phyloP scores from a whole-genome alignment of 2,113 vertebrate genomes.

The Seriola dumerili region DNA sequence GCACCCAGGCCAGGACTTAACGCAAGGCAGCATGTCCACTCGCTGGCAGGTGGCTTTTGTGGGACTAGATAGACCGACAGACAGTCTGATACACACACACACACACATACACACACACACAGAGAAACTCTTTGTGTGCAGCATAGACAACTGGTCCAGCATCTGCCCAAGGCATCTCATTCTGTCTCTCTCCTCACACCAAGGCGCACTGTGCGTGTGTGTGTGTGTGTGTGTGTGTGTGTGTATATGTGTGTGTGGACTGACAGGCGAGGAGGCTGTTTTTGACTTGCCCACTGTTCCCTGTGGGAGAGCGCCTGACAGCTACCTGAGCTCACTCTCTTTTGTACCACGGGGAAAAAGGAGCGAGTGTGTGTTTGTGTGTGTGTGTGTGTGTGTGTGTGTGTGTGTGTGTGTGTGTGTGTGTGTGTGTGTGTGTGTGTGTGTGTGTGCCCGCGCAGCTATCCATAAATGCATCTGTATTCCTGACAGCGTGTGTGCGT shows the following conservation, averaged over 20 bases:
- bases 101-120: slow-evolving; percentile 16
- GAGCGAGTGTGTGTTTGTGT: slow-evolving; percentile 17
- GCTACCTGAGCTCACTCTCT: slow-evolving; percentile 78
- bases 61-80: slow-evolving; percentile 30
- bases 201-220: slow-evolving; percentile 31
- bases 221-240: slow-evolving; percentile 40
- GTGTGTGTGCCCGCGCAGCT: slow-evolving; percentile 2
- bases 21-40: slow-evolving; percentile 72
- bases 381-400: neutral
- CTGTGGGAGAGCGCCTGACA: slow-evolving; percentile 77
- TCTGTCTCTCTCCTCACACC: slow-evolving; percentile 49
- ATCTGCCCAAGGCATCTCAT: slow-evolving; percentile 73
- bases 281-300: slow-evolving; percentile 79
- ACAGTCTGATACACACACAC: slow-evolving; percentile 46
- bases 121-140: too few species aligned
- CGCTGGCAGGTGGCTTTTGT: slow-evolving; percentile 69
- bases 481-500: slow-evolving; percentile 54
- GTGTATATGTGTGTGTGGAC: slow-evolving; percentile 38
- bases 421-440: slow-evolving; percentile 8
- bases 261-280: slow-evolving; percentile 75
- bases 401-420: neutral
- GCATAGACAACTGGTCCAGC: slow-evolving; percentile 65
- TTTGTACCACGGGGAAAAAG: slow-evolving; percentile 53
- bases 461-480: slow-evolving; percentile 66
- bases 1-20: slow-evolving; percentile 77